Evolutionary conservation across 2,113 vertebrate species (phyloP), one percentile per base, ranked within the genome.

Genomic region (Oostethus manadensis): DNA sequence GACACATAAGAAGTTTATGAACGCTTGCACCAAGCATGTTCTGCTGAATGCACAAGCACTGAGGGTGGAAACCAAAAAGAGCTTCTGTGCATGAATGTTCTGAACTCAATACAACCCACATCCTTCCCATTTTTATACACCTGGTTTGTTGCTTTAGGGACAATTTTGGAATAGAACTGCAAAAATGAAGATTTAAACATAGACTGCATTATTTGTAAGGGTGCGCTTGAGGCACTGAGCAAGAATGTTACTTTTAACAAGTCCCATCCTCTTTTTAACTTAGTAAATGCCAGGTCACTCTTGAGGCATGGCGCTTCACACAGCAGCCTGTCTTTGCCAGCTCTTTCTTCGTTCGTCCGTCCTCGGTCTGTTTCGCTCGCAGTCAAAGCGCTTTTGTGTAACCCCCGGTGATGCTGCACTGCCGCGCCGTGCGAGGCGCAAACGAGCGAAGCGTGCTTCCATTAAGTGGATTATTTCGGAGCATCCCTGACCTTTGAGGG

Each of bases 1-100:
- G 74, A 71, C 57, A 73, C 74, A 74, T 79, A 77, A 79, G 64
- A 82, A 70, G 76, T 83, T 83, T 79, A 84, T 82, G 72, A 87
- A 83, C 67, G 68, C 70, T 14, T 71, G 71, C 77, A 76, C 70
- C 70, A 81, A 86, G 78, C 76, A 85, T 78, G 73, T 82, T 85
- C 77, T 60, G 82, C 74, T 84, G 73, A 57, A 68, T n/a, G 72
- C 64, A 57, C 70, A 40, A n/a, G 35, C 62, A 75, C 53, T 57
- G 49, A 72, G 82, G 80, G 72, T 77, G 78, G 76, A 81, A 76
- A 79, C 77, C 79, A 83, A 82, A 80, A 68, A 14, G 3, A 13
- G 59, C 72, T 77, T 63, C 66, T 76, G 65, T 75, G 71, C 74
- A 71, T 65, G 77, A 83, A 78, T 76, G 75, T 76, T 78, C 71